Percentiles rank a stretch among this genome's conserved stretches.
Evolutionary conservation across 2,888 invertebrate genomes (phyloP).

Genomic region (Caenorhabditis virilis): DNA sequence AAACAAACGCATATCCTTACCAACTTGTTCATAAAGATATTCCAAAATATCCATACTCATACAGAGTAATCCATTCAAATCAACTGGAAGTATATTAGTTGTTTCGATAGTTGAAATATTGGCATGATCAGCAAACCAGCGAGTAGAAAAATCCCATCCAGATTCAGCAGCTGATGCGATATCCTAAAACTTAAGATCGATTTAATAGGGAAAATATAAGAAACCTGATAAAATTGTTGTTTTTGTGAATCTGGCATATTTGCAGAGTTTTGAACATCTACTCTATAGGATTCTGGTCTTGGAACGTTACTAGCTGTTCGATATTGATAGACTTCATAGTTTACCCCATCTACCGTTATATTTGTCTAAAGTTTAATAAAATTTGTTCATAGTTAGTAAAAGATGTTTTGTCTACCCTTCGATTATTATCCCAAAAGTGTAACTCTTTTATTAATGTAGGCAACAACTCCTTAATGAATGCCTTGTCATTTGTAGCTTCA

Average conservation of each 20-base stretch:
- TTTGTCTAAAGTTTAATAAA: not conserved
- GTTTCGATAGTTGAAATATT: slow-evolving; percentile 73
- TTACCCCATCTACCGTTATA: slow-evolving; percentile 70
- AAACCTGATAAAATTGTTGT: slow-evolving; percentile 46
- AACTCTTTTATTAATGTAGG: slow-evolving; percentile 69
- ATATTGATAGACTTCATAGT: slow-evolving; percentile 78
- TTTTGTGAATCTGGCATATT: slow-evolving; percentile 15
- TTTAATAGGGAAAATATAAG: too few species aligned
- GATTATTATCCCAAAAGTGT: slow-evolving; percentile 54
- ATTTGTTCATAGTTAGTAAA: not conserved
- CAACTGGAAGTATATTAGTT: slow-evolving; percentile 78
- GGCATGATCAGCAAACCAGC: slow-evolving; percentile 79
- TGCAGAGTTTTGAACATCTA: slow-evolving; percentile 55
- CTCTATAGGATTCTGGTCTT: slow-evolving; percentile 84
- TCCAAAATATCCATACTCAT: slow-evolving; percentile 74
- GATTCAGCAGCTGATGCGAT: slow-evolving; percentile 77
- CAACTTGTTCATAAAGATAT: slow-evolving; percentile 51
- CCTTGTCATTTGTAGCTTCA: slow-evolving; percentile 77
- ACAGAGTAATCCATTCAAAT: slow-evolving; percentile 81
- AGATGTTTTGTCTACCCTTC: slow-evolving; percentile 25
- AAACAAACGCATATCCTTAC: too few species aligned
- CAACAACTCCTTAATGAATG: slow-evolving; percentile 73
- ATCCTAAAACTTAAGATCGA: too few species aligned
- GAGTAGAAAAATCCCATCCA: slow-evolving; percentile 91
- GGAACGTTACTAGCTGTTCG: slow-evolving; percentile 61